These are phyloP conservation scores for Scophthalmus maximus DNA, from an alignment of 2,113 vertebrate genomes.

Conservation along the genomic window DNA sequence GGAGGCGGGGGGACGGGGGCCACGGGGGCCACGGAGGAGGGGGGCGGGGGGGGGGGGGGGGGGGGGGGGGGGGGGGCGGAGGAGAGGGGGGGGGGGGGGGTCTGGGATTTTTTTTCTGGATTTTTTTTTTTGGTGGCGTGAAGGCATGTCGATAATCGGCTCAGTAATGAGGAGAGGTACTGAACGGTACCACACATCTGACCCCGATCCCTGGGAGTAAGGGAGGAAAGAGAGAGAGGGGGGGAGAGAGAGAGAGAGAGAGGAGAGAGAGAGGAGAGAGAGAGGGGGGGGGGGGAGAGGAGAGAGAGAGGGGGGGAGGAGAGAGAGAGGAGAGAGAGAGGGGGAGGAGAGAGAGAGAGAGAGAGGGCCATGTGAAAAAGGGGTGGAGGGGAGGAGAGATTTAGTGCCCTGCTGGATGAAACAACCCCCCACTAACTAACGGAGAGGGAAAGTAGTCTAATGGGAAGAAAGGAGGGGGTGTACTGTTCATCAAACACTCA, in stretches of 20 bases:
- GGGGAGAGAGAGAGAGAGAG: slow-evolving; percentile 28
- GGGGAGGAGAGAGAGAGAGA: slow-evolving; percentile 24
- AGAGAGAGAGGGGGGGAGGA: slow-evolving; percentile 7
- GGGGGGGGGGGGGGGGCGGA: no score
- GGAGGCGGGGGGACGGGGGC: neutral
- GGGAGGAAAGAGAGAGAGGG: slow-evolving; percentile 29
- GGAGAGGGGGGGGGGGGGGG: no score
- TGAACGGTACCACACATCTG: slow-evolving; percentile 77
- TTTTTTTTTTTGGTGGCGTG: slow-evolving; percentile 23
- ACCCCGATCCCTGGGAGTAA: slow-evolving; percentile 71
- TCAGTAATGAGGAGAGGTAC: slow-evolving; percentile 80
- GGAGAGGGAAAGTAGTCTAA: slow-evolving; percentile 74
- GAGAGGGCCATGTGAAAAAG: slow-evolving; percentile 71
- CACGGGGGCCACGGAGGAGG: no score
- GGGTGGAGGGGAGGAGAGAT: slow-evolving; percentile 77
- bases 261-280: slow-evolving; percentile 10
- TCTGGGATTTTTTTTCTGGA: no score
- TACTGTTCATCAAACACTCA: slow-evolving; percentile 64
- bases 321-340: slow-evolving; percentile 23
- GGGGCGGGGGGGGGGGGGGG: no score
- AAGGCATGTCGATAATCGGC: slow-evolving; percentile 75
- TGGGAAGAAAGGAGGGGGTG: slow-evolving; percentile 70
- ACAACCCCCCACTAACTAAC: slow-evolving; percentile 81
- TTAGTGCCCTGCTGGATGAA: slow-evolving; percentile 80
- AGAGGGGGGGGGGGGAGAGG: slow-evolving; percentile 31